A percentile compares a stretch with the other conserved stretches of the same genome.
Conservation (phyloP, 2,888 invertebrate genomes). For the Parnassius smintheus region DNA sequence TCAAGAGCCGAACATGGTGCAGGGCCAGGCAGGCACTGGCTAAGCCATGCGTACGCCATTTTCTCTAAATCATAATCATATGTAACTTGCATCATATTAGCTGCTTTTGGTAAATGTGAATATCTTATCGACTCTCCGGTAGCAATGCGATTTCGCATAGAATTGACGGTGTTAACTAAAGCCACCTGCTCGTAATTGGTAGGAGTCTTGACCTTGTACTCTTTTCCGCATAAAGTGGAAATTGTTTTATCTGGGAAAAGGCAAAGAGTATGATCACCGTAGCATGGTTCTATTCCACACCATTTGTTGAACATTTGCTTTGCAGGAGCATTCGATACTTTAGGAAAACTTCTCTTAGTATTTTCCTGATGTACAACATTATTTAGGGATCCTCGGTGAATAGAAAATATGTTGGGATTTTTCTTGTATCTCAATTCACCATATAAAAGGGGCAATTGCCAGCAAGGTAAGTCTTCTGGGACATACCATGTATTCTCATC, state of each 20-base stretch:
- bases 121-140: slow-evolving; percentile 50
- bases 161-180: slow-evolving; percentile 62
- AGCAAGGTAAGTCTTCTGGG: slow-evolving; percentile 62
- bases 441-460: slow-evolving; percentile 63
- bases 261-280: slow-evolving; percentile 71
- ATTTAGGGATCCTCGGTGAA: slow-evolving; percentile 44
- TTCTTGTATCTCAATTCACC: slow-evolving; percentile 46
- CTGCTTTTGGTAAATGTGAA: slow-evolving; percentile 58
- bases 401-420: slow-evolving; percentile 48
- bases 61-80: slow-evolving; percentile 66
- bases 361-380: slow-evolving; percentile 45
- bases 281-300: slow-evolving; percentile 65
- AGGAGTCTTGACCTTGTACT: slow-evolving; percentile 49
- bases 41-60: slow-evolving; percentile 63
- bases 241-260: slow-evolving; percentile 46
- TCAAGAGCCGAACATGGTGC: slow-evolving; percentile 65
- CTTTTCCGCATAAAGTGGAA: slow-evolving; percentile 52
- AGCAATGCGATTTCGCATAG: slow-evolving; percentile 70
- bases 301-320: slow-evolving; percentile 51
- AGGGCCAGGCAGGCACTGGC: slow-evolving; percentile 66
- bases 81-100: slow-evolving; percentile 67
- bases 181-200: slow-evolving; percentile 50
- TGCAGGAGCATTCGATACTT: slow-evolving; percentile 21
- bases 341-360: slow-evolving; percentile 23
- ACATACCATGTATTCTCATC: slow-evolving; percentile 55